Percentiles rank a stretch among this genome's conserved stretches.
phyloP scores from a whole-genome alignment of 2,113 vertebrate genomes.

The Emberiza fucata region DNA sequence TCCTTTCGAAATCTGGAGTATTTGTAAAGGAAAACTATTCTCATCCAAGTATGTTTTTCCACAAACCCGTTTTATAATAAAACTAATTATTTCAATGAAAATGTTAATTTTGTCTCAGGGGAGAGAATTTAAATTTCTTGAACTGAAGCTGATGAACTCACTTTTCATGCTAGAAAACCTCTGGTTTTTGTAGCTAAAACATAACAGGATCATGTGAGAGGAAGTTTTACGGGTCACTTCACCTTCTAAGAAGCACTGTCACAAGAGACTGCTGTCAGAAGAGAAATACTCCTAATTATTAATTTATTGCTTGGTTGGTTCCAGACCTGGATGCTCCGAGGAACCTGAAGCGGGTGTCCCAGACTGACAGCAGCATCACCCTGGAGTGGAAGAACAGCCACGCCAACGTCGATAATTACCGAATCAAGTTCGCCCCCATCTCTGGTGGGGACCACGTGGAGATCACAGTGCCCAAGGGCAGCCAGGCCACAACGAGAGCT shows the following conservation, averaged over 20 bases:
- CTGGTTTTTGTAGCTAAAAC: background rate
- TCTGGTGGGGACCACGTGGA: constrained; percentile 92
- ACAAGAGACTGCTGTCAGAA: background rate
- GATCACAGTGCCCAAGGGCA: constrained; percentile 80
- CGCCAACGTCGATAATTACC: constrained; percentile 81
- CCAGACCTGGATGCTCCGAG: constrained; percentile 90
- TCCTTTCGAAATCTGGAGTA: background rate
- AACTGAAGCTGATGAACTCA: background rate
- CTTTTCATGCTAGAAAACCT: background rate
- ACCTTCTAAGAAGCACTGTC: background rate
- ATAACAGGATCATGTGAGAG: background rate
- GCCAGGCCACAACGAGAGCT: constrained; percentile 81
- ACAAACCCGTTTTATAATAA: background rate
- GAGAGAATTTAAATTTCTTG: background rate
- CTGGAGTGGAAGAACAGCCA: constrained; percentile 92
- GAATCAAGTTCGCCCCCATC: constrained; percentile 93
- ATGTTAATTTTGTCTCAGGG: background rate
- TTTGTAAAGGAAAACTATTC: background rate
- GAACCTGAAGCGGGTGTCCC: constrained; percentile 81
- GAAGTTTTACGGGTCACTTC: background rate
- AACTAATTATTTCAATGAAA: background rate
- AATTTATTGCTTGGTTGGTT: background rate
- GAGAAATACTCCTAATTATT: background rate
- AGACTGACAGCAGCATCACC: constrained; percentile 91
- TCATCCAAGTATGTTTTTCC: background rate